Evolutionary conservation across 1,140 invertebrate species (phyloP), one percentile per base, ranked within the genome.

Genomic region (Cephus cinctus): DNA sequence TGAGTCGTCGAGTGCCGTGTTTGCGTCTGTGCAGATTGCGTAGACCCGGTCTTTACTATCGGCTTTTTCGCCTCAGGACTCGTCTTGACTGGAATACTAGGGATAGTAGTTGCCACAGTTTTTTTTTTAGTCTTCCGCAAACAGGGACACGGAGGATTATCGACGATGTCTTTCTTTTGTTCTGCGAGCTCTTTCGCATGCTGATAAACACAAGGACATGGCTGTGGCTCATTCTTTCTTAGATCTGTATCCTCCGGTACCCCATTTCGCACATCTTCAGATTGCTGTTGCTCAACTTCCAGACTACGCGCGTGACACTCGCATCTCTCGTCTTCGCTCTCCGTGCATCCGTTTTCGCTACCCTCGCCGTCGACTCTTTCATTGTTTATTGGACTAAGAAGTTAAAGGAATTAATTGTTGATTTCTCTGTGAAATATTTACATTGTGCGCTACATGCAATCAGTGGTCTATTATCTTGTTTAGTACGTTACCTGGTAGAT

Each of bases 1-100:
- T 76, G 74, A 0, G 74, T 76, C 1, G 71, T 76, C 18, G 71
- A 73, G 52, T 76, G 71, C 50, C 70, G 68, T 4, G 65, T 76
- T 53, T 75, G 73, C 4, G 61, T 63, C 45, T 68, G 63, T 15
- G 57, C 47, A 3, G 52, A 57, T 32, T 63, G 53, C 20, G 25
- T 39, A 2, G 25, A 18, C 19, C 3, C 16, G 9, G 25, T 41
- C 27, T 14, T 35, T 11, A 35, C 20, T 9, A 18, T 20, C 6
- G 35, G 8, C 22, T 39, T 47, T 16, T 20, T n/a, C 21, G 47
- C 8, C 3, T 30, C 12, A 14, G 21, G 32, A 32, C 19, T 43
- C 19, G 47, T 45, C n/a, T 32, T 36, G 5, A 23, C 30, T 3
- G 43, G 43, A 23, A n/a, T n/a, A n/a, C n/a, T n/a, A n/a, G n/a